Evolutionary conservation across 2,113 vertebrate species (phyloP).

Genomic region (Eulemur macaco): DNA sequence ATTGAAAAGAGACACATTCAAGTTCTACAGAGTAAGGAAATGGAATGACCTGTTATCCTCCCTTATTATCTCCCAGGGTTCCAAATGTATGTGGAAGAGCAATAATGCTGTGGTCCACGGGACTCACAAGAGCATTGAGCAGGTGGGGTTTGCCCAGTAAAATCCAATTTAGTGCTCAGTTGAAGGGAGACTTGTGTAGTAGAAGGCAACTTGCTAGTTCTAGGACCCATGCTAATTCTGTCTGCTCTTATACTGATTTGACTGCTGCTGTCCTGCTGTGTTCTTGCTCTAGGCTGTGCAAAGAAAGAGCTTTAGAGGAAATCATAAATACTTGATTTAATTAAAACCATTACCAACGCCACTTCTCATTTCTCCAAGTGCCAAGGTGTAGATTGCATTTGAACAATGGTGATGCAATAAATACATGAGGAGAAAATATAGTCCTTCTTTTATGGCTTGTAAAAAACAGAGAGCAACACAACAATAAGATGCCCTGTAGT

Average conservation of each 20-base stretch:
- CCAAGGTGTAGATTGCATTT: constrained; percentile 41
- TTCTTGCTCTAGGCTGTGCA: constrained; percentile 41
- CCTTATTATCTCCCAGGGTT: not conserved
- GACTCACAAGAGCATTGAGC: not conserved
- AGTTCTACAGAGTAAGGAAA: not conserved
- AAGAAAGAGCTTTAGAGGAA: constrained; percentile 48
- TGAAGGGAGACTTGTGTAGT: not conserved
- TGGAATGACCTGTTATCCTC: not conserved
- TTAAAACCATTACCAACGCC: constrained; percentile 59
- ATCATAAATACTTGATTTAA: constrained; percentile 63
- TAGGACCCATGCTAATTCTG: constrained; percentile 25
- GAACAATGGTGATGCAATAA: constrained; percentile 47
- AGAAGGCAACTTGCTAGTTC: not conserved
- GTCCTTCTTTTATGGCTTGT: constrained; percentile 34
- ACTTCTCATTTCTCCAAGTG: constrained; percentile 53
- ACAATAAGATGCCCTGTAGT: not conserved
- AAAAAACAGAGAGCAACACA: not conserved
- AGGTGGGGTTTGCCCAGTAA: not conserved
- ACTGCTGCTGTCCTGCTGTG: constrained; percentile 21
- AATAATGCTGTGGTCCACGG: not conserved
- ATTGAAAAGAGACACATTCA: not conserved
- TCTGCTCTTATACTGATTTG: constrained; percentile 21
- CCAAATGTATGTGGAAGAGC: not conserved
- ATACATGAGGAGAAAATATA: not conserved
- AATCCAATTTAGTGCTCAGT: constrained; percentile 13